Percentiles rank a stretch among this genome's conserved stretches.
These are phyloP conservation scores for Dryococelus australis DNA, from an alignment of 2,888 invertebrate species.

Conservation along the genomic window DNA sequence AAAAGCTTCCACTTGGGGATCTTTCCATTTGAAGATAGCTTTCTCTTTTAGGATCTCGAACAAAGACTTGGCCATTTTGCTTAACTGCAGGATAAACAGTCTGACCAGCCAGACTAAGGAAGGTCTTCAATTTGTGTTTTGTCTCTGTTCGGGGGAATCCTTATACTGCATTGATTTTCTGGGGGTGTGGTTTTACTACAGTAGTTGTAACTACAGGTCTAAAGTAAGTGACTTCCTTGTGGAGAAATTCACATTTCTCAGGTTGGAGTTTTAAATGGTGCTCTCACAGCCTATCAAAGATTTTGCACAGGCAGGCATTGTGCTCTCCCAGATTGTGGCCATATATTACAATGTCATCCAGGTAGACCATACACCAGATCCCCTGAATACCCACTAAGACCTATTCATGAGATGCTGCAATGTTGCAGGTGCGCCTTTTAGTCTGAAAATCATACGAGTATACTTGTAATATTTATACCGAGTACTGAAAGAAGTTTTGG, in stretches of 20 bases:
- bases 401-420: constrained; percentile 31
- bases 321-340: constrained; percentile 4
- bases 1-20: neutral
- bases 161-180: constrained; percentile 25
- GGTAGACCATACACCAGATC: constrained; percentile 43
- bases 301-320: constrained; percentile 12
- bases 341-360: constrained; percentile 44
- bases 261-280: constrained; percentile 32
- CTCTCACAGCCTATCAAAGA: constrained; percentile 32
- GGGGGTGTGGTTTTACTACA: constrained; percentile 34
- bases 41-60: too few relatives aligned
- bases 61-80: too few relatives aligned
- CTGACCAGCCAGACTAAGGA: too few relatives aligned
- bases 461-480: neutral
- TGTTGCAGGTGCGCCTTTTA: constrained; percentile 4
- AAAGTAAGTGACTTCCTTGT: constrained; percentile 30
- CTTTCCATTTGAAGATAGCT: neutral
- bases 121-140: too few relatives aligned
- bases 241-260: constrained; percentile 41
- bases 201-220: constrained; percentile 12
- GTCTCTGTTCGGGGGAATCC: neutral
- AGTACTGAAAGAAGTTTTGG: constrained; percentile 31
- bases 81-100: too few relatives aligned
- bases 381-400: neutral
- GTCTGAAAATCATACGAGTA: neutral